Evolutionary conservation across 2,888 invertebrate genomes (phyloP), one percentile per base, ranked within the genome.

Genomic region (Pharmacophagus antenor): DNA sequence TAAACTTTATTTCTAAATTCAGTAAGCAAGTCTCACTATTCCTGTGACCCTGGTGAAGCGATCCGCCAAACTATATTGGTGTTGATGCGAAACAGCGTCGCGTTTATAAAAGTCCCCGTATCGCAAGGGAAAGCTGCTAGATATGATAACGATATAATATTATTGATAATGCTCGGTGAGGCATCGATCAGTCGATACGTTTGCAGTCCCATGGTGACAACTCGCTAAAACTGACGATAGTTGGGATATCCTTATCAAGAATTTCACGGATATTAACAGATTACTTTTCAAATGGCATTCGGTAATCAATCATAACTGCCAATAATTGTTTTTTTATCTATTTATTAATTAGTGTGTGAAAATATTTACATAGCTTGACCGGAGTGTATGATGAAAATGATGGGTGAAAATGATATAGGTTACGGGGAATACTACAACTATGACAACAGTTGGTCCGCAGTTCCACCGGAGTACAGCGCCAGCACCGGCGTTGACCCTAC

Each of bases 381-480:
- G 42, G 50, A 61, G 78, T 79, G 80, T 80, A 85, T 78, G 71
- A 90, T 90, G 91, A 91, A 78, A 85, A 93, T 92, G 92, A 92
- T 92, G 82, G 91, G 85, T 56, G 92, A 92, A 72, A 79, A 78
- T 63, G 89, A 90, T 61, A 87, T 88, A 84, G 92, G 91, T 70
- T 91, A 92, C 62, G 84, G 86, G 62, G 92, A 92, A 62, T 94
- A 94, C 61, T 88, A 87, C 64, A 82, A 80, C 64, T 94, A 93
- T 72, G 95, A 95, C 71, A 92, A 92, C 70, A 92, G 92, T 72
- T 95, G 94, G 94, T 92, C 94, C 62, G 92, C 94, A 67, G 92
- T 94, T 67, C 94, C 94, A 10, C 93, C 94, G 72, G 95, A 95
- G 80, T 95, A 95, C 77, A 92, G 93, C 44, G 91, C 88, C 64